Percentiles rank a stretch among this genome's conserved stretches.
Conservation (phyloP, 2,113 vertebrate species). For the Gallinago undulata region DNA sequence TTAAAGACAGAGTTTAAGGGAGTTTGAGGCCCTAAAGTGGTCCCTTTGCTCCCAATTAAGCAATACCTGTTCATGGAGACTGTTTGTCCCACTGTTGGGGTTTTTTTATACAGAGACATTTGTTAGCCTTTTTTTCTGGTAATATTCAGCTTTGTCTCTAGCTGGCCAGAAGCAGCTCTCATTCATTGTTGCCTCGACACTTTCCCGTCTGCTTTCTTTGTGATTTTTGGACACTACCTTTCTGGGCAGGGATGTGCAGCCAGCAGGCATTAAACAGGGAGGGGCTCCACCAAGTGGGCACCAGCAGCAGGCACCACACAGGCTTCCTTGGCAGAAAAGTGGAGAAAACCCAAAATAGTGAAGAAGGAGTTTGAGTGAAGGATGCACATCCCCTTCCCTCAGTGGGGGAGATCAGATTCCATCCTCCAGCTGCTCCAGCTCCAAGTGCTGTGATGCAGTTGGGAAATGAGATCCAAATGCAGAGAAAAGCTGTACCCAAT, state of each 20-base stretch:
- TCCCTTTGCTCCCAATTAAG: rapidly evolving
- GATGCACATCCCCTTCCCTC: neutral
- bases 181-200: neutral
- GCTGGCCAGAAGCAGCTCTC: neutral
- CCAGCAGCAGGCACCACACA: neutral
- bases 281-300: constrained; percentile 58
- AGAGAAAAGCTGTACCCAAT: neutral
- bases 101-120: neutral
- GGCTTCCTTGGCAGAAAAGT: neutral
- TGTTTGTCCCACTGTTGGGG: neutral
- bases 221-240: neutral
- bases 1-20: neutral
- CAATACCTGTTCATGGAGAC: neutral
- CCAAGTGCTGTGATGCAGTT: neutral
- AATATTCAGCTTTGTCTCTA: neutral
- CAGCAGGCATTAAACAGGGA: neutral
- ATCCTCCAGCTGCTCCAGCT: neutral
- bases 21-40: neutral
- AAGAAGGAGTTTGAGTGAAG: neutral
- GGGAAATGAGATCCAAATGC: neutral
- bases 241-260: rapidly evolving
- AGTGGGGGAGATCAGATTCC: neutral
- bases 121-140: neutral
- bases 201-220: neutral
- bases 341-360: rapidly evolving